phyloP scores from a whole-genome alignment of 2,797 vertebrate genomes.

The Poecilia wingei region DNA sequence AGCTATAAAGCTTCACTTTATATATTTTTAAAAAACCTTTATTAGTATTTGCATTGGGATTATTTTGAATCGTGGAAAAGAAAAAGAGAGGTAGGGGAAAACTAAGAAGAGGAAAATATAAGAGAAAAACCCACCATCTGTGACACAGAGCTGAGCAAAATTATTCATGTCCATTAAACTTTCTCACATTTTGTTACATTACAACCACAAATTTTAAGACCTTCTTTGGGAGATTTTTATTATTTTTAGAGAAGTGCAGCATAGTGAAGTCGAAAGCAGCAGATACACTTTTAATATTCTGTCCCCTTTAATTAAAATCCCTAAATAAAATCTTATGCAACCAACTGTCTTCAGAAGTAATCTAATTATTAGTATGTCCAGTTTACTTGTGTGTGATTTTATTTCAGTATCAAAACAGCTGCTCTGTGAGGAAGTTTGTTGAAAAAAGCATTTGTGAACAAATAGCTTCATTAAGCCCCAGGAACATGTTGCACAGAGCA shows the following conservation, averaged over 20 bases:
- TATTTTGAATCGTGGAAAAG: neutral
- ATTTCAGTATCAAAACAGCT: neutral
- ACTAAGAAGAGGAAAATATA: neutral
- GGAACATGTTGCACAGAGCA: neutral
- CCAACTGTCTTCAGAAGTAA: neutral
- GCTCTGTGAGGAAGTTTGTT: neutral
- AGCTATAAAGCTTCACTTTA: neutral
- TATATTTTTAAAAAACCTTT: neutral
- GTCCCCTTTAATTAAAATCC: neutral
- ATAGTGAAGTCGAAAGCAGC: neutral
- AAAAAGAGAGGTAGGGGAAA: neutral
- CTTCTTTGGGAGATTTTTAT: neutral
- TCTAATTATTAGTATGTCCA: neutral
- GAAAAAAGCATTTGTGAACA: neutral
- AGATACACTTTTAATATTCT: neutral
- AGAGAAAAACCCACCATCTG: neutral
- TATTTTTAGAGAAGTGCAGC: neutral
- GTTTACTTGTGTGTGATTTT: neutral
- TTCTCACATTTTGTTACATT: neutral
- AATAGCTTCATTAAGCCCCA: neutral
- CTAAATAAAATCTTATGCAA: neutral
- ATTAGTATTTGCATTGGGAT: neutral
- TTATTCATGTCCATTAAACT: neutral
- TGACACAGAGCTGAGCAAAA: neutral
- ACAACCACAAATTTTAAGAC: neutral